phyloP scores from a whole-genome alignment of 2,797 vertebrate genomes.

The Gadopsis marmoratus region DNA sequence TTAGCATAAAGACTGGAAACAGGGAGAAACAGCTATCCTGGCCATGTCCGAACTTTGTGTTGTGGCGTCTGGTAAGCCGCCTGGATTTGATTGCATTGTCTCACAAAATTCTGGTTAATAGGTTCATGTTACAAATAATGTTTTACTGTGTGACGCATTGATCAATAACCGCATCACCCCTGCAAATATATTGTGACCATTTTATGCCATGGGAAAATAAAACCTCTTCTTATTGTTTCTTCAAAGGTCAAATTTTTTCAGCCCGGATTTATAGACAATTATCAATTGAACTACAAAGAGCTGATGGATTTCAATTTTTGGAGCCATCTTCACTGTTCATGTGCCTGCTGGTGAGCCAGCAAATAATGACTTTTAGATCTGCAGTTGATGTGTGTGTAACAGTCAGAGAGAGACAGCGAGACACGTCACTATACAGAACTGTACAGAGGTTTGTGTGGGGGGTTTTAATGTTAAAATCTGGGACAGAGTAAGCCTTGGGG shows the following conservation, averaged over 20 bases:
- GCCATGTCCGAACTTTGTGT: background rate
- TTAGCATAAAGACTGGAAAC: background rate
- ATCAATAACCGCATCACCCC: background rate
- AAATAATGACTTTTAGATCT: slow-evolving; percentile 30
- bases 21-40: too few relatives aligned
- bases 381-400: background rate
- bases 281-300: background rate
- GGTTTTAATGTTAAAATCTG: slow-evolving; percentile 65
- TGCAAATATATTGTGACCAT: background rate
- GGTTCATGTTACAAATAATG: too few relatives aligned
- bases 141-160: background rate
- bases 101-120: background rate
- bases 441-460: slow-evolving; percentile 39
- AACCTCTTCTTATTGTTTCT: background rate
- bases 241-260: background rate
- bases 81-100: background rate
- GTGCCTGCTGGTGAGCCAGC: background rate
- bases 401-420: background rate
- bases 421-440: slow-evolving; percentile 14
- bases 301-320: background rate
- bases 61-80: background rate
- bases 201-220: background rate
- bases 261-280: background rate
- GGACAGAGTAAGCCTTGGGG: slow-evolving; percentile 71
- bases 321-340: background rate